Evolutionary conservation across 1,140 invertebrate genomes (phyloP).

Genomic region (Acromyrmex heyeri): DNA sequence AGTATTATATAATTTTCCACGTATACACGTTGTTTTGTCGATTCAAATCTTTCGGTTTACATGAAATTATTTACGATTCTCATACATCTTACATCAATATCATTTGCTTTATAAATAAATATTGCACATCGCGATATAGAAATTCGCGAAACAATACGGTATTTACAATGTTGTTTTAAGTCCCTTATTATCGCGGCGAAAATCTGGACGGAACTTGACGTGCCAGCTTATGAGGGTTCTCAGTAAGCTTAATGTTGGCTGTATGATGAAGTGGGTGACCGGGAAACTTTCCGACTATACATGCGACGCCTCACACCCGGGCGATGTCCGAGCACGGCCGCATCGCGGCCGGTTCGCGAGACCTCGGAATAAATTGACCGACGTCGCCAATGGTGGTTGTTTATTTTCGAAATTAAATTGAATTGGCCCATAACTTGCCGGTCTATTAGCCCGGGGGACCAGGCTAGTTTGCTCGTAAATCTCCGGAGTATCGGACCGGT

Average conservation of each 20-base stretch:
- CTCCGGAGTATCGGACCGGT: conserved; percentile 81
- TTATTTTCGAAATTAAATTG: conserved; percentile 85
- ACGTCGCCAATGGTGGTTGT: conserved; percentile 78
- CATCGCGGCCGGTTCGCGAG: conserved; percentile 54
- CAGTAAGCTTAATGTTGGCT: conserved; percentile 21
- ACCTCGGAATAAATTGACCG: conserved; percentile 80
- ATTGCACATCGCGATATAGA: neutral
- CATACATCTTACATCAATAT: neutral
- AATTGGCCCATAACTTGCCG: conserved; percentile 84
- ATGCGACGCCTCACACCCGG: neutral
- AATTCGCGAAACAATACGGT: neutral
- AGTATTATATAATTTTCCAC: neutral
- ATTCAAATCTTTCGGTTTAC: neutral
- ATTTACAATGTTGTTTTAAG: conserved; percentile 21
- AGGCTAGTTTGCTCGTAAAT: conserved; percentile 84
- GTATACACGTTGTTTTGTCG: neutral
- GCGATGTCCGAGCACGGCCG: conserved; percentile 20
- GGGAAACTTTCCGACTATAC: conserved; percentile 27
- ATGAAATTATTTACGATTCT: neutral
- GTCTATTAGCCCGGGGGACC: conserved; percentile 84
- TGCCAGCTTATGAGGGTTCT: conserved; percentile 27
- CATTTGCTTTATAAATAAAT: neutral
- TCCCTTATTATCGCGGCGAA: conserved; percentile 33
- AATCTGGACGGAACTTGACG: conserved; percentile 21
- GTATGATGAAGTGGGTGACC: conserved; percentile 34